Evolutionary conservation across 2,797 vertebrate species (phyloP).

Genomic region (Brachyalestes nurse): DNA sequence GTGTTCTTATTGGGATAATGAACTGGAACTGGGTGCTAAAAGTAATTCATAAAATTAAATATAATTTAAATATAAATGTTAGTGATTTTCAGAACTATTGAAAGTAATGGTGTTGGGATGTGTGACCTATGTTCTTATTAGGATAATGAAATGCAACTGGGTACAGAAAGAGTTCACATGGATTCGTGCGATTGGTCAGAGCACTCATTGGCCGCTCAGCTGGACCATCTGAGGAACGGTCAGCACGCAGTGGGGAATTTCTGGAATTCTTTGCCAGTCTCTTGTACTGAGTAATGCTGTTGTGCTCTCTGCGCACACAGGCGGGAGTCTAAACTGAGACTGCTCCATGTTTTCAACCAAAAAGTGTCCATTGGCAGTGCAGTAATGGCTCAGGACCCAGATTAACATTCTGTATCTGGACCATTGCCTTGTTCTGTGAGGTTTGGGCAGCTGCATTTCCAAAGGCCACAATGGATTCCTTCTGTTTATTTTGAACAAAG

Average conservation of each 20-base stretch:
- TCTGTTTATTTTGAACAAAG: no score
- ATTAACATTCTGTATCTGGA: neutral
- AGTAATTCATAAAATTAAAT: no score
- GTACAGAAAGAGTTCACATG: neutral
- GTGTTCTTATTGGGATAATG: no score
- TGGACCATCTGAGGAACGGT: neutral
- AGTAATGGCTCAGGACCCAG: neutral
- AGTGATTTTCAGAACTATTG: no score
- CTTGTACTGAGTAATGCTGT: neutral
- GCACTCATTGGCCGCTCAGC: neutral
- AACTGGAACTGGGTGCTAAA: no score
- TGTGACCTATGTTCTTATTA: neutral
- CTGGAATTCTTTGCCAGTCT: slow-evolving; percentile 3
- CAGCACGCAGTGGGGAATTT: slow-evolving; percentile 4
- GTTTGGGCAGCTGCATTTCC: no score
- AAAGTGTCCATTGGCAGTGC: no score
- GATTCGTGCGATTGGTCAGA: neutral
- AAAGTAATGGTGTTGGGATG: no score
- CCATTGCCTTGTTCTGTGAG: neutral
- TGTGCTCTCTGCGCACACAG: neutral
- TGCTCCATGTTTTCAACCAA: neutral
- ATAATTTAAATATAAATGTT: no score
- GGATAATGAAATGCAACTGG: neutral
- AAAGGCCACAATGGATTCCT: no score
- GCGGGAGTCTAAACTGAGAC: neutral